Conservation (phyloP, 92 coral and sea anemone genomes). For the Actinostola sp. region DNA sequence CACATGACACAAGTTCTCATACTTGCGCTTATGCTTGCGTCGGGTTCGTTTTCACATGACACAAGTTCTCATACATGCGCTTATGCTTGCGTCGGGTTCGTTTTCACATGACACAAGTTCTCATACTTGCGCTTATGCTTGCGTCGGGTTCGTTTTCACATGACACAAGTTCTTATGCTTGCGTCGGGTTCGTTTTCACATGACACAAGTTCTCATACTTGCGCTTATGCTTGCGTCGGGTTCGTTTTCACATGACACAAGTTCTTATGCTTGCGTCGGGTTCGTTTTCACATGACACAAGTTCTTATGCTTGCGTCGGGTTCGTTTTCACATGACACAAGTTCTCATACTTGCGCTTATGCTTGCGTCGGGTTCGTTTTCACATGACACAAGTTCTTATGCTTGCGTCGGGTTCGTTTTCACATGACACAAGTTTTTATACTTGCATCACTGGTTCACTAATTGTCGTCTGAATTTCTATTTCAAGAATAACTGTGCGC, state of each 20-base stretch:
- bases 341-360: neutral
- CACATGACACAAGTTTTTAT: neutral
- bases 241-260: too few species aligned
- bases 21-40: too few species aligned
- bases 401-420: neutral
- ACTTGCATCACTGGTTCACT: neutral
- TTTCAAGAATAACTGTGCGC: constrained; percentile 58
- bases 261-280: neutral
- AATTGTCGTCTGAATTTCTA: neutral
- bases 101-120: too few species aligned
- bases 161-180: neutral
- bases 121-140: too few species aligned
- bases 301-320: neutral
- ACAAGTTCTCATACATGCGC: neutral
- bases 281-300: too few species aligned
- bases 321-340: too few species aligned
- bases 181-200: neutral
- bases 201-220: neutral
- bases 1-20: neutral
- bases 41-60: too few species aligned
- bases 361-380: too few species aligned
- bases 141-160: too few species aligned
- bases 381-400: neutral
- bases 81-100: too few species aligned
- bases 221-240: too few species aligned